Percentiles rank a stretch among this genome's conserved stretches.
phyloP scores from a whole-genome alignment of 35 echinoderm and acorn worm genomes.

The Anneissia japonica region DNA sequence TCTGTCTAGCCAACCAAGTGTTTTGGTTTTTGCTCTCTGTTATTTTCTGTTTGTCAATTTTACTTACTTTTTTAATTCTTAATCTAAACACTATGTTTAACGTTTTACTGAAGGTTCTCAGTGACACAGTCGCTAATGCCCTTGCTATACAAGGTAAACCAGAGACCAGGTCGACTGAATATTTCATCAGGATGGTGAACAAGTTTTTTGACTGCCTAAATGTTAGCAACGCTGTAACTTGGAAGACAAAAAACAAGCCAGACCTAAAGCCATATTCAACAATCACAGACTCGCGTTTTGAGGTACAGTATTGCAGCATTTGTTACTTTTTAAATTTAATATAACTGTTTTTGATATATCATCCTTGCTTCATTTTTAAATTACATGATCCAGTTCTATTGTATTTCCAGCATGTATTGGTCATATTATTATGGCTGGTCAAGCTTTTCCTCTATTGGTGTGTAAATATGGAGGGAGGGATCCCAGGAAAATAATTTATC shows the following conservation, averaged over 20 bases:
- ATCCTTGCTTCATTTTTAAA: too few relatives aligned
- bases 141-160: not conserved
- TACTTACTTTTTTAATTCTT: not conserved
- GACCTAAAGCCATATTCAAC: not conserved
- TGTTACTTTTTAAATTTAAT: too few relatives aligned
- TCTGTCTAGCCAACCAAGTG: too few relatives aligned
- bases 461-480: too few relatives aligned
- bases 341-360: too few relatives aligned
- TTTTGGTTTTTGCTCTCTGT: too few relatives aligned
- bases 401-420: too few relatives aligned
- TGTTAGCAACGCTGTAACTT: not conserved
- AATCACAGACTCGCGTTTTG: not conserved
- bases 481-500: too few relatives aligned
- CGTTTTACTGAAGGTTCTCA: not conserved
- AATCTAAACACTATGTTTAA: not conserved
- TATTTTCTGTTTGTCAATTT: too few relatives aligned
- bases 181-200: not conserved
- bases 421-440: too few relatives aligned
- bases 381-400: too few relatives aligned
- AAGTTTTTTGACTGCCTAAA: conserved; percentile 27
- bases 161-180: not conserved
- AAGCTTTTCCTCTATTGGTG: too few relatives aligned
- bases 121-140: not conserved
- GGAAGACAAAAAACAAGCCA: not conserved
- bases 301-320: not conserved